Percentiles rank a stretch among this genome's conserved stretches.
Evolutionary conservation across 2,888 invertebrate genomes (phyloP).

Genomic region (Pandemis corylana): DNA sequence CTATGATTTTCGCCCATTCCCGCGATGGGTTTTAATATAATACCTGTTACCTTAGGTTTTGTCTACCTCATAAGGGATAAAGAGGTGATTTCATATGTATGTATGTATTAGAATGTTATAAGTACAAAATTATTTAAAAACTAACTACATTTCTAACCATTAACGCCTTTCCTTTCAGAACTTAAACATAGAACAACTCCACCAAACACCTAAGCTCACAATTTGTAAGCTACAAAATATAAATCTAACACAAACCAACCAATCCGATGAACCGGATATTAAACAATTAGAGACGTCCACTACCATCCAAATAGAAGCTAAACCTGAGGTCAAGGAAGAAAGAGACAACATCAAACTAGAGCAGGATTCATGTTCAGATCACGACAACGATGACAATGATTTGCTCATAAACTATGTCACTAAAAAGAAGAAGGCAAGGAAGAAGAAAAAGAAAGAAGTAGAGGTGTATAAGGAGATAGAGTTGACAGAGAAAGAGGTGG

Average conservation of each 20-base stretch:
- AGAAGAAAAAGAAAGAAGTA: slow-evolving; percentile 24
- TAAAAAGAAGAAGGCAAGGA: slow-evolving; percentile 36
- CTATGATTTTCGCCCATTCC: no score
- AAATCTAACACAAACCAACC: slow-evolving; percentile 4
- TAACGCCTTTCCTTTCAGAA: slow-evolving; percentile 11
- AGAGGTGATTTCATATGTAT: no score
- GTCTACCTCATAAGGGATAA: no score
- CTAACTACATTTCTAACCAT: not conserved
- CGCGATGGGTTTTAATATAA: no score
- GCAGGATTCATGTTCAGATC: slow-evolving; percentile 26
- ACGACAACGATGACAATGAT: slow-evolving; percentile 35
- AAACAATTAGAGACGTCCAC: not conserved
- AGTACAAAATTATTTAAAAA: not conserved
- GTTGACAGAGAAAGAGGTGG: slow-evolving; percentile 59
- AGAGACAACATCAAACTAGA: slow-evolving; percentile 21
- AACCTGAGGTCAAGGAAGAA: slow-evolving; percentile 9
- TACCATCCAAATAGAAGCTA: not conserved
- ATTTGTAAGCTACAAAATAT: slow-evolving; percentile 16
- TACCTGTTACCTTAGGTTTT: no score
- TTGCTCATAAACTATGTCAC: slow-evolving; percentile 44
- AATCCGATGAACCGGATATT: not conserved
- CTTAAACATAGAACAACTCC: slow-evolving; percentile 15
- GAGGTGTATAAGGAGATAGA: slow-evolving; percentile 59
- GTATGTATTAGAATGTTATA: no score
- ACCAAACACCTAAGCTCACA: slow-evolving; percentile 1